phyloP scores from a whole-genome alignment of 2,888 invertebrate species.

The Lochmaea crataegi region DNA sequence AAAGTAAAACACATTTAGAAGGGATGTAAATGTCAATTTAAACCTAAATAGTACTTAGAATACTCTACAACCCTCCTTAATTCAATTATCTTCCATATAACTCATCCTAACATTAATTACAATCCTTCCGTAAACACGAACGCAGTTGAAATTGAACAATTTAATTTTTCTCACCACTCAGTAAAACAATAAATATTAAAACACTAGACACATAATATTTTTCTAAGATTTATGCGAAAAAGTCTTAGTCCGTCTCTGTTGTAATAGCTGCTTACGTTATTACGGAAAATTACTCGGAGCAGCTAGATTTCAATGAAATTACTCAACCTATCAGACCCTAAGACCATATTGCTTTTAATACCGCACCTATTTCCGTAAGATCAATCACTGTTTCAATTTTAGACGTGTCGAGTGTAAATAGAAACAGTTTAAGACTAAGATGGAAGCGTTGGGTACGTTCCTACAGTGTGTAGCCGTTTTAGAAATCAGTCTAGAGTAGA shows the following conservation, averaged over 20 bases:
- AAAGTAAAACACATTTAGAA: too few relatives aligned
- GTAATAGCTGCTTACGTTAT: slow-evolving; percentile 24
- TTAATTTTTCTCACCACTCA: too few relatives aligned
- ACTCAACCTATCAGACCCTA: slow-evolving; percentile 47
- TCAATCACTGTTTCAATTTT: slow-evolving; percentile 44
- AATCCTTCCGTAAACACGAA: slow-evolving; percentile 1
- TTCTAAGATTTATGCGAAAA: too few relatives aligned
- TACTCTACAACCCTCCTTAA: background rate
- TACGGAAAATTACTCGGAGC: slow-evolving; percentile 43
- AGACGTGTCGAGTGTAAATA: slow-evolving; percentile 26
- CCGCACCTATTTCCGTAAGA: slow-evolving; percentile 41
- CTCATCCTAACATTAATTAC: background rate
- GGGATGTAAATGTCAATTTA: background rate
- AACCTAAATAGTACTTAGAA: background rate
- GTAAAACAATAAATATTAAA: too few relatives aligned
- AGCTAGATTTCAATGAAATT: slow-evolving; percentile 48
- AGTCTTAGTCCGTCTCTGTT: background rate
- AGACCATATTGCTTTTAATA: slow-evolving; percentile 38
- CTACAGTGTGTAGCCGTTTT: background rate
- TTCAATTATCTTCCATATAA: slow-evolving; percentile 7
- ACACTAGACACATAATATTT: too few relatives aligned
- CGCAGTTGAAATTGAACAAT: too few relatives aligned
- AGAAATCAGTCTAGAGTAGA: background rate
- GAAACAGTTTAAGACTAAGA: background rate
- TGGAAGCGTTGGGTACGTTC: background rate